phyloP scores from a whole-genome alignment of 1,140 invertebrate species.

The Ceratina japonica region DNA sequence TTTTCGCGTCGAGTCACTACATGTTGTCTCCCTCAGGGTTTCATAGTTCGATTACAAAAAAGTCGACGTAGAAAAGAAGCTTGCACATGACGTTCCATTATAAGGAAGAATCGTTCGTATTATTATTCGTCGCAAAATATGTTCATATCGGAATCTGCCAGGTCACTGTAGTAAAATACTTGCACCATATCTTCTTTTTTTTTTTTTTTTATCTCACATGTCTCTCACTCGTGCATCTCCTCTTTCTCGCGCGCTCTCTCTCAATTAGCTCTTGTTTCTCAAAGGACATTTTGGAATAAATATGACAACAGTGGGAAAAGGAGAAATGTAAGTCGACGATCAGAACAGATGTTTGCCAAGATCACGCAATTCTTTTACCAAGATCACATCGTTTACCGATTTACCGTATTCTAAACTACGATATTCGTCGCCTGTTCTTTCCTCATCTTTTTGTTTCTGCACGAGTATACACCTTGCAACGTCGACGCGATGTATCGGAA shows the following conservation, averaged over 20 bases:
- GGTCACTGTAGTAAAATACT: constrained; percentile 51
- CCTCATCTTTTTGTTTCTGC: background rate
- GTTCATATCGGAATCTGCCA: constrained; percentile 50
- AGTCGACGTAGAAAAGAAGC: constrained; percentile 14
- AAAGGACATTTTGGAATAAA: constrained; percentile 9
- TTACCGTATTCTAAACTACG: constrained; percentile 12
- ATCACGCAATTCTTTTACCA: constrained; percentile 17
- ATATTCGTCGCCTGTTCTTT: background rate
- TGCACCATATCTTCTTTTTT: constrained; percentile 31
- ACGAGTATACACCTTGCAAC: background rate
- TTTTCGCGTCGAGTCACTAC: background rate
- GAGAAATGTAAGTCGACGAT: constrained; percentile 2
- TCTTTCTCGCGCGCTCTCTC: no score
- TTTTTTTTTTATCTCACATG: constrained; percentile 3
- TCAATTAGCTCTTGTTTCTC: background rate
- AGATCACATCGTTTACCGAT: constrained; percentile 5
- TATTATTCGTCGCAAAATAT: constrained; percentile 37
- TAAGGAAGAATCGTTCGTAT: constrained; percentile 21
- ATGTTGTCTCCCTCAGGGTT: background rate
- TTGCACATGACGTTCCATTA: constrained; percentile 2
- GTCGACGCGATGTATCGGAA: constrained; percentile 14
- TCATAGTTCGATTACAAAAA: constrained; percentile 19
- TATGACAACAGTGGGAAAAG: background rate
- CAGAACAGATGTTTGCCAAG: constrained; percentile 4
- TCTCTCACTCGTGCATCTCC: constrained; percentile 4